Conservation (phyloP, 2,113 vertebrate genomes). For the Podocnemis expansa region DNA sequence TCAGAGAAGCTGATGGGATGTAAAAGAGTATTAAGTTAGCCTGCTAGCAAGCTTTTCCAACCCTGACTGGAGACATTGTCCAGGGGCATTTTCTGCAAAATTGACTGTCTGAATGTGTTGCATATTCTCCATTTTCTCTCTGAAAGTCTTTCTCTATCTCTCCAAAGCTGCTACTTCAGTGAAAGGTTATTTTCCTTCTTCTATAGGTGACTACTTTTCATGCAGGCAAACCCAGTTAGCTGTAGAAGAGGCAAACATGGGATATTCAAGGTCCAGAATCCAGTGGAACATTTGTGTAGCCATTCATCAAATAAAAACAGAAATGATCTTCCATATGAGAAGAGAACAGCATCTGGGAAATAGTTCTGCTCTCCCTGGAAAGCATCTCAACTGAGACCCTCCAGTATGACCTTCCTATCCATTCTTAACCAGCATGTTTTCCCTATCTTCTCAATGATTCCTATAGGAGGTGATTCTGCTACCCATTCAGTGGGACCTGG, state of each 20-base stretch:
- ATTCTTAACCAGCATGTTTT: conserved; percentile 51
- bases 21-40: no score
- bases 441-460: neutral
- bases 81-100: no score
- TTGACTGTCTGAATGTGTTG: conserved; percentile 58
- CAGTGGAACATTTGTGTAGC: conserved; percentile 71
- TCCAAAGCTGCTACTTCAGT: neutral
- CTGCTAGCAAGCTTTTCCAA: no score
- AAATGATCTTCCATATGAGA: conserved; percentile 29
- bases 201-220: conserved; percentile 70
- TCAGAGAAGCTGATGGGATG: no score
- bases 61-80: no score
- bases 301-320: conserved; percentile 37
- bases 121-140: rapidly evolving
- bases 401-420: conserved; percentile 55
- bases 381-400: conserved; percentile 52
- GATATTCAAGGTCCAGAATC: conserved; percentile 81
- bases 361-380: conserved; percentile 63
- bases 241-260: conserved; percentile 76
- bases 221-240: conserved; percentile 54
- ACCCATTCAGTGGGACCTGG: neutral
- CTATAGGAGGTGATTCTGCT: neutral
- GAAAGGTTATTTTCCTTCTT: conserved; percentile 1
- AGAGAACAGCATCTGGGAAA: conserved; percentile 25
- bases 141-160: neutral